Conservation (phyloP, 2,113 vertebrate genomes). For the Synodontis membranacea region DNA sequence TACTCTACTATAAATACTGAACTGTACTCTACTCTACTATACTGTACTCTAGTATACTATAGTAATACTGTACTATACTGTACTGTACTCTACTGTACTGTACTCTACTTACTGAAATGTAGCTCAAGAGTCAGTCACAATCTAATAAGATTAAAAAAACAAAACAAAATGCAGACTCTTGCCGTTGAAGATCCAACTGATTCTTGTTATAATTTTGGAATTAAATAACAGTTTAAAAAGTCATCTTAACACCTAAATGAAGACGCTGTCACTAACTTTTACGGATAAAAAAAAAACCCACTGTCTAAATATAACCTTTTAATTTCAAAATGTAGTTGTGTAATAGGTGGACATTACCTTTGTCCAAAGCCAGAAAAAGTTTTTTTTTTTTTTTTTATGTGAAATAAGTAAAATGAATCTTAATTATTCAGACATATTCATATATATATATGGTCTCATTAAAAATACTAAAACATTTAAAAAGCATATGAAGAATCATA, state of each 20-base stretch:
- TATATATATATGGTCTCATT: not conserved
- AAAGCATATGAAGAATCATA: not conserved
- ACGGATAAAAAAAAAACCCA: too few relatives aligned
- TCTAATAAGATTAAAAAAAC: too few relatives aligned
- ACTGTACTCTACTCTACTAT: too few relatives aligned
- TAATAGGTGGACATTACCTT: not conserved
- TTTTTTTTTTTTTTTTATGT: not conserved
- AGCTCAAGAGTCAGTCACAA: too few relatives aligned
- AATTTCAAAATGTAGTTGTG: not conserved
- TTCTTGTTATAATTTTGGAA: too few relatives aligned
- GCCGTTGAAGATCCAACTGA: too few relatives aligned
- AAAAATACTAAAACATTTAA: not conserved
- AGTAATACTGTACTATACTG: too few relatives aligned
- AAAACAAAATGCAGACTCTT: too few relatives aligned
- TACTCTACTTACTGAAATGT: not conserved
- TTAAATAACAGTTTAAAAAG: not conserved
- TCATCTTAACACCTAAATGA: not conserved
- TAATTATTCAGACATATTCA: not conserved
- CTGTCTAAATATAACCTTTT: not conserved
- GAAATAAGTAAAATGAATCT: not conserved
- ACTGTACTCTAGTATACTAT: too few relatives aligned
- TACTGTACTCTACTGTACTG: too few relatives aligned
- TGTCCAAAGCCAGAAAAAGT: not conserved
- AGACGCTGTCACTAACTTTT: not conserved
- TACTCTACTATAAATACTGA: too few relatives aligned